These are phyloP conservation scores for Aix galericulata DNA, from an alignment of 2,113 vertebrate genomes.

Conservation along the genomic window DNA sequence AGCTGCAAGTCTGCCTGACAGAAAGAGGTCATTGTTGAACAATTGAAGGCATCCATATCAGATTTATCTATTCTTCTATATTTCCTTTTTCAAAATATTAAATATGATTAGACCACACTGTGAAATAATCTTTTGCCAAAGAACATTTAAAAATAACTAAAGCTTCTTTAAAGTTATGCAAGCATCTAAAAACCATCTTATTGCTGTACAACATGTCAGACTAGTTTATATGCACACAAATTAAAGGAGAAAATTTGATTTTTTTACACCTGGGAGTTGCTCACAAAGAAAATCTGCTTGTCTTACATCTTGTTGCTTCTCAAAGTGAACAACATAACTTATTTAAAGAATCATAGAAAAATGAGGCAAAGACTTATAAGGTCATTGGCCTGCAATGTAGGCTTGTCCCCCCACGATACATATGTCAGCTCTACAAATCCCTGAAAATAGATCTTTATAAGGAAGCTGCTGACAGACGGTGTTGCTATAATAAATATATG, in stretches of 20 bases:
- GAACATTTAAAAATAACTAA: slow-evolving; percentile 18
- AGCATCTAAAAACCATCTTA: neutral
- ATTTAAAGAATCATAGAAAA: slow-evolving; percentile 27
- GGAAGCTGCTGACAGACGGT: slow-evolving; percentile 41
- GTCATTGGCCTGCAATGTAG: neutral
- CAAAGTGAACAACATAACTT: slow-evolving; percentile 4
- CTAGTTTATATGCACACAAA: neutral
- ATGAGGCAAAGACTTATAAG: slow-evolving; percentile 15
- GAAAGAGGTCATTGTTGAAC: neutral
- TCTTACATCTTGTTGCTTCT: neutral
- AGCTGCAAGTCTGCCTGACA: neutral
- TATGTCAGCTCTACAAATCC: slow-evolving; percentile 43
- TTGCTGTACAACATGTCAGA: neutral
- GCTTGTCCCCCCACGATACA: slow-evolving; percentile 44
- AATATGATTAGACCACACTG: neutral
- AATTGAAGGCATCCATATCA: neutral
- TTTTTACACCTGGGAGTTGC: neutral
- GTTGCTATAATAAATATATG: slow-evolving; percentile 42
- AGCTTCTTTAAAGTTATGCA: neutral
- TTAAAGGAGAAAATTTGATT: neutral
- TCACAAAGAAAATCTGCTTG: neutral
- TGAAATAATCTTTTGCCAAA: slow-evolving; percentile 3
- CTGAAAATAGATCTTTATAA: slow-evolving; percentile 43
- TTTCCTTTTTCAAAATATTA: slow-evolving; percentile 2
- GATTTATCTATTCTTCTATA: neutral